These are phyloP conservation scores for Enteromius anoplus DNA, from an alignment of 2,797 vertebrate genomes.

Conservation along the genomic window DNA sequence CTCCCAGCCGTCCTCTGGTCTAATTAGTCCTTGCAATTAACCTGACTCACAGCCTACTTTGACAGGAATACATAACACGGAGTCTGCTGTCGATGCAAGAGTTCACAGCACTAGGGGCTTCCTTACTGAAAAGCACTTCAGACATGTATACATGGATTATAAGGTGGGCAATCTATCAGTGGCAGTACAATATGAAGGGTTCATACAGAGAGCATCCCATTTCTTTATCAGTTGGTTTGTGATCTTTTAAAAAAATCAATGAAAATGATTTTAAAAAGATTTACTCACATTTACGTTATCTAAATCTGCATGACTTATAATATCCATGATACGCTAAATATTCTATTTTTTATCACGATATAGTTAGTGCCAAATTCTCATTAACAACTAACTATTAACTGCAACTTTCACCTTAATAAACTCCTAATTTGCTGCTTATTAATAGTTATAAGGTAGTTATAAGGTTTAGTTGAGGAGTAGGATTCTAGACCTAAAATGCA, in stretches of 20 bases:
- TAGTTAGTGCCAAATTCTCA: background rate
- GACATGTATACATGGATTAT: background rate
- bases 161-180: background rate
- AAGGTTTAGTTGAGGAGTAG: background rate
- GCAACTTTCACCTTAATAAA: background rate
- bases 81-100: background rate
- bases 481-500: background rate
- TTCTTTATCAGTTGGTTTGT: background rate
- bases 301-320: background rate
- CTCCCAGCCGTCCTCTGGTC: background rate
- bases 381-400: background rate
- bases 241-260: background rate
- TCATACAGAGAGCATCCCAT: background rate
- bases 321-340: background rate
- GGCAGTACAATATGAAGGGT: background rate
- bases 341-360: background rate
- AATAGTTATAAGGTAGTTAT: background rate
- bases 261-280: background rate
- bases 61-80: constrained; percentile 12
- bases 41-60: constrained; percentile 58
- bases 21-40: constrained; percentile 74
- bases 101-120: background rate
- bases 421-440: background rate
- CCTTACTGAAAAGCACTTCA: background rate
- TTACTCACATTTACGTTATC: background rate